Conservation (phyloP, 2,888 invertebrate species). For the Macaria notata region DNA sequence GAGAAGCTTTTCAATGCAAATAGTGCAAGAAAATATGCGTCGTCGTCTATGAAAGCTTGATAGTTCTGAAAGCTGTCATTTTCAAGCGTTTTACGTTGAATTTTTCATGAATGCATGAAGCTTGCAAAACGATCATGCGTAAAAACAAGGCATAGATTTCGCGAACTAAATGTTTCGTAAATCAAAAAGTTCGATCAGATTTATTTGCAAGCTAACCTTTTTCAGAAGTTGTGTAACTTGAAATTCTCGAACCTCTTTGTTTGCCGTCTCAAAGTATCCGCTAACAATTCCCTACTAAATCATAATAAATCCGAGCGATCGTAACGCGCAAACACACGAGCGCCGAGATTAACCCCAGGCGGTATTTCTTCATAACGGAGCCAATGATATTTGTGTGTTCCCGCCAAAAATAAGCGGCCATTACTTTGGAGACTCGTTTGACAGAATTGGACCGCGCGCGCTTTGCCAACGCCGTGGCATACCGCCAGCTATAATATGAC, state of each 20-base stretch:
- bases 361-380: constrained; percentile 58
- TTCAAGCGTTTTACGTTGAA: too few relatives aligned
- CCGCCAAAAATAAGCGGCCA: constrained; percentile 73
- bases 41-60: too few relatives aligned
- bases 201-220: constrained; percentile 1
- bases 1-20: too few relatives aligned
- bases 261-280: constrained; percentile 1
- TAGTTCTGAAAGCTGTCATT: too few relatives aligned
- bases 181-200: background rate
- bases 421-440: constrained; percentile 67
- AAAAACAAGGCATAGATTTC: too few relatives aligned
- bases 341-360: constrained; percentile 41
- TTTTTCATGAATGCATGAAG: too few relatives aligned
- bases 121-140: too few relatives aligned
- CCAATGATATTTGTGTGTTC: constrained; percentile 62
- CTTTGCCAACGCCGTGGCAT: constrained; percentile 52
- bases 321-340: constrained; percentile 44
- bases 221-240: constrained; percentile 1
- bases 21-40: too few relatives aligned
- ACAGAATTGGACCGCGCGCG: constrained; percentile 69
- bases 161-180: background rate
- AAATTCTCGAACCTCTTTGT: constrained; percentile 7
- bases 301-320: constrained; percentile 39
- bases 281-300: constrained; percentile 28
- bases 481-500: constrained; percentile 24